Conservation (phyloP, 2,888 invertebrate species). For the Drosophila demipolita region DNA sequence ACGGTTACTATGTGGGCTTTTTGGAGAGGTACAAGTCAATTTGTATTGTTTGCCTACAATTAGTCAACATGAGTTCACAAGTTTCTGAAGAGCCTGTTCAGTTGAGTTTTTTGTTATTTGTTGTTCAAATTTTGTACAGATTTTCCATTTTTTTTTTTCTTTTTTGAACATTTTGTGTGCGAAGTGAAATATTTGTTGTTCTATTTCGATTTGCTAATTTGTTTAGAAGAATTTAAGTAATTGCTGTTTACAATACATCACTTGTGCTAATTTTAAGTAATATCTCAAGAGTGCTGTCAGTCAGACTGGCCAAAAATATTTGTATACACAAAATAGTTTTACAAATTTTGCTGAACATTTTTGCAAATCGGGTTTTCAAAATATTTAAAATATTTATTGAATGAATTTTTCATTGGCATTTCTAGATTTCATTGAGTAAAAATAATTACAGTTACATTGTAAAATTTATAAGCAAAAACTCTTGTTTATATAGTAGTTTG, state of each 20-base stretch:
- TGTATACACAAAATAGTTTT: constrained; percentile 33
- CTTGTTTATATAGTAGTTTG: constrained; percentile 7
- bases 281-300: constrained; percentile 17
- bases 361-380: constrained; percentile 9
- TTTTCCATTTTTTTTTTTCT: constrained; percentile 19
- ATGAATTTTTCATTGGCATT: constrained; percentile 17
- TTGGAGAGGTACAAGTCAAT: constrained; percentile 35
- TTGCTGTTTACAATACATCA: constrained; percentile 65
- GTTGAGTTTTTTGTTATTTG: constrained; percentile 37
- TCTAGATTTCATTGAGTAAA: constrained; percentile 25
- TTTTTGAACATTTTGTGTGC: constrained; percentile 34
- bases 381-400: constrained; percentile 35
- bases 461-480: not conserved
- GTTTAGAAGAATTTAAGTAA: constrained; percentile 58
- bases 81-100: constrained; percentile 54
- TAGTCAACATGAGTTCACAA: constrained; percentile 75
- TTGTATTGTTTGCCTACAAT: constrained; percentile 57
- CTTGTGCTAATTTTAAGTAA: constrained; percentile 46
- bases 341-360: constrained; percentile 8
- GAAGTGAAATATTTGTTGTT: constrained; percentile 41
- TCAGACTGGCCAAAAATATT: constrained; percentile 4
- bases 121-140: constrained; percentile 33
- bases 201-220: constrained; percentile 60
- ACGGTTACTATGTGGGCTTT: constrained; percentile 55
- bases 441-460: constrained; percentile 25